phyloP scores from a whole-genome alignment of 2,113 vertebrate genomes.

The Tapirus terrestris region DNA sequence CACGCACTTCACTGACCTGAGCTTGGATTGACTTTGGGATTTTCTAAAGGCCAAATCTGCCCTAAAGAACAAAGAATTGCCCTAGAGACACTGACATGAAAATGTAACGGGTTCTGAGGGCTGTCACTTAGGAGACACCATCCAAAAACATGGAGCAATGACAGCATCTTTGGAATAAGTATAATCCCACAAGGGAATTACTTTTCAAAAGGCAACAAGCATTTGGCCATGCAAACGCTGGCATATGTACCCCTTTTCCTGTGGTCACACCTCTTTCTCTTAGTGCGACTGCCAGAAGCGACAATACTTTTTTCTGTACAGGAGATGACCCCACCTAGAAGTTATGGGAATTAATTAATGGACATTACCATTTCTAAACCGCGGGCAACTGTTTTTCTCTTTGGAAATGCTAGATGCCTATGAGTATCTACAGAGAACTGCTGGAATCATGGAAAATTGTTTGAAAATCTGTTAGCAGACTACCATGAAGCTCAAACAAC shows the following conservation, averaged over 20 bases:
- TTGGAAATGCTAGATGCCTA: slow-evolving; percentile 36
- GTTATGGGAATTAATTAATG: slow-evolving; percentile 20
- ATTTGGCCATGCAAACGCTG: neutral
- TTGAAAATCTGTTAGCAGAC: slow-evolving; percentile 68
- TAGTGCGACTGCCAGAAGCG: neutral
- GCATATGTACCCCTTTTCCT: neutral
- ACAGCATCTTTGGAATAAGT: neutral
- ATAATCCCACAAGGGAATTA: neutral
- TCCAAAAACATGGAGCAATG: neutral
- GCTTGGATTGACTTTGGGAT: neutral
- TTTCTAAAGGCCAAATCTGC: slow-evolving; percentile 16
- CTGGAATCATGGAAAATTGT: slow-evolving; percentile 33
- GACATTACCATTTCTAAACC: neutral
- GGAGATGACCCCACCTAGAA: neutral
- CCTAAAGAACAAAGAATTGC: slow-evolving; percentile 7
- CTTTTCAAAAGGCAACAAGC: neutral
- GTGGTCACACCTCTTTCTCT: neutral
- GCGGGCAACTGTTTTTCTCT: slow-evolving; percentile 1
- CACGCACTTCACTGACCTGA: neutral
- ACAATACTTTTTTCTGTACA: neutral
- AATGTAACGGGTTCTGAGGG: neutral
- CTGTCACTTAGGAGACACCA: neutral
- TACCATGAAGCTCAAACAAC: slow-evolving; percentile 53
- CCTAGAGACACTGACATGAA: neutral
- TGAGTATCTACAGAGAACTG: slow-evolving; percentile 45